Evolutionary conservation across 2,797 vertebrate species (phyloP), one percentile per base, ranked within the genome.

Genomic region (Spinibarbus caldwelli): DNA sequence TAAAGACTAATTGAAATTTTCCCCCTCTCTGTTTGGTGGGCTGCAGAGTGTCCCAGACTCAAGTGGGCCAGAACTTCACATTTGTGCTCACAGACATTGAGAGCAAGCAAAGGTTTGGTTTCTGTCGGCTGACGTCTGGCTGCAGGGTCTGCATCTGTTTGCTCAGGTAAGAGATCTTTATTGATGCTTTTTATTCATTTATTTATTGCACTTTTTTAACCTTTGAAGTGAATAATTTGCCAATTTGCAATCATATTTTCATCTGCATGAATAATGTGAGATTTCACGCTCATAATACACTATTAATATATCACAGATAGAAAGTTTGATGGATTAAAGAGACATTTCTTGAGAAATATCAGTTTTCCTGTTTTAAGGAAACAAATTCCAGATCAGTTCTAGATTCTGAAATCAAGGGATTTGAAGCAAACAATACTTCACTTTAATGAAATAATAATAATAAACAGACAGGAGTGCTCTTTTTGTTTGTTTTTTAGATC

Each of bases 1-100:
- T 15, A 59, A 57, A 21, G 34, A 26, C 7, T 68, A 1, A 31
- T 45, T 14, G 1, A 9, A 10, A 31, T 21, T 43, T 12, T 2
- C 49, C 3, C n/a, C 11, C 31, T 80, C 10, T 66, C 2, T 49
- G 14, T 89, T 36, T 85, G 36, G 1, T 57, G 62, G 19, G 62
- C 64, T 59, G 17, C 91, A 99, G 98, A 93, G 96, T 96, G 31
- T 96, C 97, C 26, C 96, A 96, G 91, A 96, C 94, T 89, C 98
- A 99, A 90, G 96, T 99, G 90, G 98, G 98, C 89, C 98, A 99
- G 93, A 98, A 99, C 93, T 99, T 99, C 90, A 97, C 97, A 82
- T 99, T 99, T 87, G 98, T 99, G 90, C 96, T 99, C 86, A 99
- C 98, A 68, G 97, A 99, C 94, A 97, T 99, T 80, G 96, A 99